Evolutionary conservation across 1,140 invertebrate genomes (phyloP).

Genomic region (Catajapyx aquilonaris): DNA sequence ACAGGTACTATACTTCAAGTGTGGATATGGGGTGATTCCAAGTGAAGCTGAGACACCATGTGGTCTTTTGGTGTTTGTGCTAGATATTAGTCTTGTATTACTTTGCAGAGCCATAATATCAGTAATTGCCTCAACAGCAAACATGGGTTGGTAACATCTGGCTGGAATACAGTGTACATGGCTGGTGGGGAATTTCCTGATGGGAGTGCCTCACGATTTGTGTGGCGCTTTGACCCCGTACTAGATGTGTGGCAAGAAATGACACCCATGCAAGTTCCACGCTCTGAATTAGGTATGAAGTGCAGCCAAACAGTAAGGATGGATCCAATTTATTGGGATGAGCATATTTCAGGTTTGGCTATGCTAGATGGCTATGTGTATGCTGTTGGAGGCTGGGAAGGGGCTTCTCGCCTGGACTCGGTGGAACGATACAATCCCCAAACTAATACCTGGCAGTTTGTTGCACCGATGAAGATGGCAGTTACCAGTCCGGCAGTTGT

Average conservation of each 20-base stretch:
- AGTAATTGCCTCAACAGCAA: too few species aligned
- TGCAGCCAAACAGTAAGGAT: background rate
- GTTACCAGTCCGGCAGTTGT: slow-evolving; percentile 28
- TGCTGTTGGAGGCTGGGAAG: slow-evolving; percentile 33
- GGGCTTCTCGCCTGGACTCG: slow-evolving; percentile 24
- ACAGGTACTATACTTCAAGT: too few species aligned
- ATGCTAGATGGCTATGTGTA: slow-evolving; percentile 27
- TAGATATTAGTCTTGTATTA: too few species aligned
- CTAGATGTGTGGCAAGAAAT: slow-evolving; percentile 30
- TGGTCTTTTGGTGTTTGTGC: too few species aligned
- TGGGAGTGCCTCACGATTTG: slow-evolving; percentile 24
- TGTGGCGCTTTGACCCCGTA: slow-evolving; percentile 31
- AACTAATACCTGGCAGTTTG: slow-evolving; percentile 15
- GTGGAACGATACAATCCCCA: slow-evolving; percentile 30
- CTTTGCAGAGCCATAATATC: too few species aligned
- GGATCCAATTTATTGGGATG: slow-evolving; percentile 4
- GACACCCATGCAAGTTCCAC: slow-evolving; percentile 24
- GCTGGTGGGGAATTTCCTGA: slow-evolving; percentile 34
- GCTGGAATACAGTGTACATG: slow-evolving; percentile 30
- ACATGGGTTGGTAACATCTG: slow-evolving; percentile 29
- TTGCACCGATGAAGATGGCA: slow-evolving; percentile 21
- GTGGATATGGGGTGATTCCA: too few species aligned
- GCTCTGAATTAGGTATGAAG: slow-evolving; percentile 26
- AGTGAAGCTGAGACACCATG: too few species aligned
- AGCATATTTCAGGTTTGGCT: slow-evolving; percentile 19